A percentile compares a stretch with the other conserved stretches of the same genome.
Evolutionary conservation across 92 coral and sea anemone genomes (phyloP).

Genomic region (Ricordea florida): DNA sequence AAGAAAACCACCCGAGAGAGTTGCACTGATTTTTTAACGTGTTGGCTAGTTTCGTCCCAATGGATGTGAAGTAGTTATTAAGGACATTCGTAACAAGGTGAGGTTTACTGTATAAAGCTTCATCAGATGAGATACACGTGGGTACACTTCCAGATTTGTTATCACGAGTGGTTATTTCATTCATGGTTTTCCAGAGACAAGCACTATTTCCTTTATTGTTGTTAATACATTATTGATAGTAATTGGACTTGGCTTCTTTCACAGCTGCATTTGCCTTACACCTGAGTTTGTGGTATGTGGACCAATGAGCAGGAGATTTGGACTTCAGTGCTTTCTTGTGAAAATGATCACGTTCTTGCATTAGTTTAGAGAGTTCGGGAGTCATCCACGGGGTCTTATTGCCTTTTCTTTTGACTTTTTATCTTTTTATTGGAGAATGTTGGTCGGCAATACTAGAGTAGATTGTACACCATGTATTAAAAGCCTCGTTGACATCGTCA

Average conservation of each 20-base stretch:
- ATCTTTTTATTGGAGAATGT: constrained; percentile 38
- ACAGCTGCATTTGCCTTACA: constrained; percentile 23
- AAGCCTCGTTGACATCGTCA: constrained; percentile 29
- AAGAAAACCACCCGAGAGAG: constrained; percentile 2
- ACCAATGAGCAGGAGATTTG: constrained; percentile 46
- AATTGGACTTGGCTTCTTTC: constrained; percentile 47
- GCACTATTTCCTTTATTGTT: constrained; percentile 30
- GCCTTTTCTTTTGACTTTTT: constrained; percentile 30
- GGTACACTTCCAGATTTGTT: constrained; percentile 18
- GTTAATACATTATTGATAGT: constrained; percentile 37
- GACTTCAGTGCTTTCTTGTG: constrained; percentile 42
- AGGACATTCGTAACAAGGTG: constrained; percentile 38
- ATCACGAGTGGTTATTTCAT: constrained; percentile 40
- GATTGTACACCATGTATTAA: constrained; percentile 33
- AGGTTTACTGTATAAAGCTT: too few relatives aligned
- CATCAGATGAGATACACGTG: constrained; percentile 34
- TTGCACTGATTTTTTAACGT: constrained; percentile 10
- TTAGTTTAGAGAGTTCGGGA: constrained; percentile 30
- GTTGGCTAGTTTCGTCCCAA: constrained; percentile 41
- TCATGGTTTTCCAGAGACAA: constrained; percentile 55
- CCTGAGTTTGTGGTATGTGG: constrained; percentile 28
- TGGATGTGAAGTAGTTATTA: constrained; percentile 49
- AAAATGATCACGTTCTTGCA: constrained; percentile 58
- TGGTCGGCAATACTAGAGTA: constrained; percentile 26
- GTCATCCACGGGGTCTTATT: constrained; percentile 48